These are phyloP conservation scores for Anguilla rostrata DNA, from an alignment of 2,113 vertebrate genomes.

Conservation along the genomic window DNA sequence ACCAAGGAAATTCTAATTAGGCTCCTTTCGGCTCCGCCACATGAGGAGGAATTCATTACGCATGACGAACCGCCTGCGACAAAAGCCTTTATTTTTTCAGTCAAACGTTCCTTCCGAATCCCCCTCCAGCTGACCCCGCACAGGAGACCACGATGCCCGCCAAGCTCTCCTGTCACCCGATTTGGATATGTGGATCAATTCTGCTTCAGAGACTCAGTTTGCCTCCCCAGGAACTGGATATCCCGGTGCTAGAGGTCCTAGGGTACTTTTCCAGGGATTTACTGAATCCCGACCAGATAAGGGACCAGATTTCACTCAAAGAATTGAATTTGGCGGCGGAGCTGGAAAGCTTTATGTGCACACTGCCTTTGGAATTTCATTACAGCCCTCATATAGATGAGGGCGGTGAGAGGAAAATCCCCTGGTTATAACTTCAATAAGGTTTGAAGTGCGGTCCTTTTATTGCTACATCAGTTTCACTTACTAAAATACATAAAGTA, in stretches of 20 bases:
- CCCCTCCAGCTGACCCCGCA: background rate
- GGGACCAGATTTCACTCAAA: slow-evolving; percentile 17
- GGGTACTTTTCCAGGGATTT: slow-evolving; percentile 14
- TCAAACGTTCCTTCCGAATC: background rate
- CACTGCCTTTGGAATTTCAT: slow-evolving; percentile 27
- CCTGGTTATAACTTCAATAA: slow-evolving; percentile 35
- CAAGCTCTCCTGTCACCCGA: background rate
- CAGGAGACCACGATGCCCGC: too few species aligned
- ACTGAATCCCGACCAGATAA: slow-evolving; percentile 29
- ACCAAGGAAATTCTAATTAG: background rate
- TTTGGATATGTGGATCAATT: background rate
- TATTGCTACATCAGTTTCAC: slow-evolving; percentile 28
- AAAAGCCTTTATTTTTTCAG: background rate
- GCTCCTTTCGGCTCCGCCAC: background rate
- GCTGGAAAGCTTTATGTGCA: slow-evolving; percentile 11
- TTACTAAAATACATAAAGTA: slow-evolving; percentile 31
- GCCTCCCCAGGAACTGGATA: background rate
- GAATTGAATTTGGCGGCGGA: slow-evolving; percentile 25
- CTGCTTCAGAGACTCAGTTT: background rate
- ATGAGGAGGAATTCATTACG: background rate
- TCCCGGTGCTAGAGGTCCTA: background rate
- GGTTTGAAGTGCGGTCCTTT: slow-evolving; percentile 26
- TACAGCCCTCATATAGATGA: slow-evolving; percentile 23
- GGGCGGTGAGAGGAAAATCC: slow-evolving; percentile 28
- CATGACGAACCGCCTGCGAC: background rate